Evolutionary conservation across 2,797 vertebrate species (phyloP), one percentile per base, ranked within the genome.

Genomic region (Melanotaenia parkinsoni): DNA sequence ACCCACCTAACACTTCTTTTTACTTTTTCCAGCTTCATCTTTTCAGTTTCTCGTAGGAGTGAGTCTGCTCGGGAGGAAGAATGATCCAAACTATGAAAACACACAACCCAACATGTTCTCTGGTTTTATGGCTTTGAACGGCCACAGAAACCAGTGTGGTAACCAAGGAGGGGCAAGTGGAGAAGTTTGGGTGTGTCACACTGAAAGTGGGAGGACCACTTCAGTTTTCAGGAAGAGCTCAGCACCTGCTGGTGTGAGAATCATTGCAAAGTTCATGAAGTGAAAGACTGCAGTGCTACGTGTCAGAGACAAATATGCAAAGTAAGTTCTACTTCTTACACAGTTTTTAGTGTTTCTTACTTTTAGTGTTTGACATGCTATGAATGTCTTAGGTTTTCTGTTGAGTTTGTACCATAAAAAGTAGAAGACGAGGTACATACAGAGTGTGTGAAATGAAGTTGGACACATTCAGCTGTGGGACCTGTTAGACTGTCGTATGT

Each of bases 231-330:
- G 87, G 79, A 85, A 89, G 83, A 82, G 45, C 62, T 30, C 45
- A 40, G 69, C 70, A 77, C 85, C 83, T 76, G 73, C 51, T 6
- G 6, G 10, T 13, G 58, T 57, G 32, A 45, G 47, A 71, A 20
- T 79, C 78, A 79, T 0, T 62, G 50, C 58, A 69, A 51, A 82
- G 75, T 22, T 0, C 40, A 6, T 13, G 14, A 43, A 58, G 78
- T 20, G 35, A 70, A 74, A 71, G 35, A 70, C 37, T 0, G 2
- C 8, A 6, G 47, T 0, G 61, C 20, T 72, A 33, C 40, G 72
- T 4, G 24, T 43, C 76, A 63, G 67, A 71, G 38, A n/a, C 24
- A 64, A 84, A 74, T 80, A 93, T 93, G 87, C 86, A 89, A 82
- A 85, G 92, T 93, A 61, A 92, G 91, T 91, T 33, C 3, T 1